Base-by-base conservation (phyloP, 2,888 invertebrate genomes). In the Psococerastis gibbosa region DNA sequence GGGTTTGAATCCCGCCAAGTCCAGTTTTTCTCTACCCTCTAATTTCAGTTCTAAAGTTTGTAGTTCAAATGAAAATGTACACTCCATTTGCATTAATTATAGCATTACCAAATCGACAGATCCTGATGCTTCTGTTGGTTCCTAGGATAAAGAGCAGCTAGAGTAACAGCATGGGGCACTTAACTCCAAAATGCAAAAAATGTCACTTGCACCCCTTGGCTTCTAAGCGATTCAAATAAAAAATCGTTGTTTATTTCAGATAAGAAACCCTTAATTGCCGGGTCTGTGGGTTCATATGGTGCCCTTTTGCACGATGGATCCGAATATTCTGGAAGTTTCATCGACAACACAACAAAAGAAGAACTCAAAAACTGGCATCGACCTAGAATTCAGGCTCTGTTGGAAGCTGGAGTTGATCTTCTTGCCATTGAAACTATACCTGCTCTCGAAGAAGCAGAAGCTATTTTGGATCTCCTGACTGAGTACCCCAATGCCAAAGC, bases 371-470 rank as follows among this genome's bases (percentile, higher is more conserved):
- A 78, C 34, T 91, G 89, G 84, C 94, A 95, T 62, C 68, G 75
- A 45, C 78, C 82, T 0, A 71, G 91, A 35, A 74, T 94, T 22
- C 70, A 75, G 53, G 78, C 82, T 1, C 65, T 94, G 22, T 60
- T 87, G 16, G 75, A 80, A 49, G 79, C 75, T 2, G 87, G 85
- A 1, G 81, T 82, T 2, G 88, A 92, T 61, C 60, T 88, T 4
- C 61, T 95, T 49, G 91, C 88, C 2, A 64, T 94, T 51, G 94
- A 95, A 62, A 95, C 95, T 0, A 83, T 94, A 53, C 94, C 95
- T 5, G 82, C 85, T 51, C 70, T 73, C 41, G 60, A 63, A 46
- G 94, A 95, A 63, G 94, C 85, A 0, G 76, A 79, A 57, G 81
- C 81, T 57, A 60, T 94, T 20, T 70, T 87, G 17, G 75, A 81